Base-by-base conservation (phyloP, 2,888 invertebrate species). In the Drosophila mimica region DNA sequence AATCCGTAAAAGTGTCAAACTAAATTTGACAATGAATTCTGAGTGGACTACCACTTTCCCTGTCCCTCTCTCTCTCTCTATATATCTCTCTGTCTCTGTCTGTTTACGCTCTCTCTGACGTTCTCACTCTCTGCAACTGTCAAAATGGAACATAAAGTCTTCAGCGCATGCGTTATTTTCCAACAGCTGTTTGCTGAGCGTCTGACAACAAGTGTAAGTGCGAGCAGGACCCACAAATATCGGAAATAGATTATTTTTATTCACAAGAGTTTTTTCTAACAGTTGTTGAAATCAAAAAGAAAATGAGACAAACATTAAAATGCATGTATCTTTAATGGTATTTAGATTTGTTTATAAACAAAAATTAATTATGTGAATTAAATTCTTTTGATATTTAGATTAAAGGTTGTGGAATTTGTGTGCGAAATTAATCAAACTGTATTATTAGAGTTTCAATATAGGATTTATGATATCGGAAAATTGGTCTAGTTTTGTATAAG, bases 131-230 rank as follows among this genome's bases (percentile, higher is more conserved):
- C 60, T 20, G 43, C 58, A 79, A 54, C 54, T 79, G 83, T 83
- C 78, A 77, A 64, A 63, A 33, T 34, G 0, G 20, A n/a, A 9
- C 36, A 20, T 58, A 74, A 43, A 82, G 54, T 57, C 38, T n/a
- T 40, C 9, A 54, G 77, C 65, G 82, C 84, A 70, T 83, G 84
- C 84, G 84, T 67, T 46, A 28, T 62, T 34, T 54, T 7, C n/a
- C 43, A 69, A 70, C 80, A 82, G 82, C 76, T 83, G 87, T 62
- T 66, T 31, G 34, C 20, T 15, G 15, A 40, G 20, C 28, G 48
- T n/a, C 70, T 83, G 84, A 84, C 72, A 84, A 84, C 84, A 84
- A 80, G 74, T 69, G 70, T 31, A 54, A 67, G 84, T 78, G 80
- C 68, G 58, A 84, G 74, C 48, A 76, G 71, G 84, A 82, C 34